Conservation (phyloP, 2,888 invertebrate genomes). For the Drosophila meridionalis region DNA sequence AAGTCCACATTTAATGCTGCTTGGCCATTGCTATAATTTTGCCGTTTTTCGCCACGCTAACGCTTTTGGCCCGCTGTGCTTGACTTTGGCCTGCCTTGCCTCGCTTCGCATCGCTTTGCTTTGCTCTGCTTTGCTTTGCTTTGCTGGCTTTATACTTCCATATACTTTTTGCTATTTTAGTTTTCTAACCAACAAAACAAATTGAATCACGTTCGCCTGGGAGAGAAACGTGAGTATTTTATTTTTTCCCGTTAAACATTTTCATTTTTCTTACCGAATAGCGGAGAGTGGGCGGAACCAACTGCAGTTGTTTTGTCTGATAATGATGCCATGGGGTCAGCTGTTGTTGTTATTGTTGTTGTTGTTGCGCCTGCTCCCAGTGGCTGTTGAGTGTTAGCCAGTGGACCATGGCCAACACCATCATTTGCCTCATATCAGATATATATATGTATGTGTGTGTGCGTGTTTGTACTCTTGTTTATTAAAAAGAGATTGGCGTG, state of each 20-base stretch:
- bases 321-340: conserved; percentile 73
- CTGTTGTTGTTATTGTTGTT: conserved; percentile 25
- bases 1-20: conserved; percentile 55
- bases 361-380: conserved; percentile 27
- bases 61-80: conserved; percentile 36
- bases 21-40: conserved; percentile 65
- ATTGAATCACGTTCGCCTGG: conserved; percentile 82
- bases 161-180: conserved; percentile 72
- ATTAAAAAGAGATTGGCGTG: conserved; percentile 75
- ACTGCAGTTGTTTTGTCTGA: conserved; percentile 70
- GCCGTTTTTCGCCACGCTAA: conserved; percentile 61
- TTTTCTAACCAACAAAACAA: conserved; percentile 81
- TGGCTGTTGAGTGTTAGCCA: conserved; percentile 64
- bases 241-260: conserved; percentile 79
- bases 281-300: conserved; percentile 4
- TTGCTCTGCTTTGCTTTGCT: conserved; percentile 33
- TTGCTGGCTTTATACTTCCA: conserved; percentile 59
- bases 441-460: conserved; percentile 6
- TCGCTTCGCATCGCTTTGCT: conserved; percentile 25
- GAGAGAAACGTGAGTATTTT: conserved; percentile 81
- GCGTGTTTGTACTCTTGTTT: conserved; percentile 63
- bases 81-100: conserved; percentile 20
- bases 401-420: conserved; percentile 62
- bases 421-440: conserved; percentile 55
- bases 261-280: conserved; percentile 68